A percentile compares a stretch with the other conserved stretches of the same genome.
These are phyloP conservation scores for Aldabrachelys gigantea DNA, from an alignment of 2,113 vertebrate genomes.

Conservation along the genomic window DNA sequence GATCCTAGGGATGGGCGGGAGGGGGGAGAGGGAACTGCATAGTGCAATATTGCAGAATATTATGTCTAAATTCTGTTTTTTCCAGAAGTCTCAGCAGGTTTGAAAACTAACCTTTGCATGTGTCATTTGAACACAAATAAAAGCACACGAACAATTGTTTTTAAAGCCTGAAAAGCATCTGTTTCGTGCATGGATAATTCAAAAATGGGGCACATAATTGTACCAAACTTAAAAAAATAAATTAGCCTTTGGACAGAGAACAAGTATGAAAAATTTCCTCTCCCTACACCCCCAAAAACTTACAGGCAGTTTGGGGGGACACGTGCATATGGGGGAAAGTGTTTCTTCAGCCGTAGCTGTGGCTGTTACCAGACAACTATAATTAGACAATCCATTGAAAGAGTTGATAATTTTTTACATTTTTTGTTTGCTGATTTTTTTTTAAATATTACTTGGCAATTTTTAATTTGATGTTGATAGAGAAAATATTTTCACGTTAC, in stretches of 20 bases:
- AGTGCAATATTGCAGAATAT: slow-evolving; percentile 50
- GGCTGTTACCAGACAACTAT: neutral
- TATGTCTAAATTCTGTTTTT: slow-evolving; percentile 51
- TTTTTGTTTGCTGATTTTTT: slow-evolving; percentile 4
- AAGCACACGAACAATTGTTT: neutral
- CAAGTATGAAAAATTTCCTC: neutral
- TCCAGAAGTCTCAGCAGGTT: neutral
- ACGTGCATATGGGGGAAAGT: neutral
- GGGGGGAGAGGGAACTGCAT: slow-evolving; percentile 2
- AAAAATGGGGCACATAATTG: neutral
- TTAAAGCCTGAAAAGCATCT: slow-evolving; percentile 15
- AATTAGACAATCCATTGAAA: neutral
- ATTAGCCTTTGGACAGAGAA: accelerated
- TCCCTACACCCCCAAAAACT: neutral
- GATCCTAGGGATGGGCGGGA: neutral
- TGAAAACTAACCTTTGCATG: neutral
- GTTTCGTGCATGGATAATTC: slow-evolving; percentile 30
- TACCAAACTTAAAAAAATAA: neutral
- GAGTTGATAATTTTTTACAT: neutral
- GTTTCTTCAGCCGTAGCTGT: neutral
- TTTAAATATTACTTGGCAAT: neutral
- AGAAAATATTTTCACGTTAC: neutral
- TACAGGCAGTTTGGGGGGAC: neutral
- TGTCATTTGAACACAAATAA: neutral
- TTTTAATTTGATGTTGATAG: slow-evolving; percentile 10